Base-by-base conservation (phyloP, 2,797 vertebrate genomes). In the Mormyrus proboscirostris region DNA sequence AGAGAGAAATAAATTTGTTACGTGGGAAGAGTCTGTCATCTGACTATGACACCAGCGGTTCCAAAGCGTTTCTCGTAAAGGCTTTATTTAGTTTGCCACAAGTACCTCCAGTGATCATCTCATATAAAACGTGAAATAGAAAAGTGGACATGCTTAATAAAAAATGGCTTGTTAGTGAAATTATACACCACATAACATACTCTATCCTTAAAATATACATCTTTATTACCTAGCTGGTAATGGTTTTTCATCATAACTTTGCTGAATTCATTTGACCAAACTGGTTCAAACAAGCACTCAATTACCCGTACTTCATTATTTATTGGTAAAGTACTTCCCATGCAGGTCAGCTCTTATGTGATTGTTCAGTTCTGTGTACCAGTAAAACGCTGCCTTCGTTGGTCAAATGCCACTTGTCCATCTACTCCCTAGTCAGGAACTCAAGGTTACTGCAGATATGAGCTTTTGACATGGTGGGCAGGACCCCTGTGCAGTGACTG, bases 1-100 rank as follows among this genome's bases (percentile, higher is more conserved):
- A 95, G 92, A 95, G 95, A 94, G 93, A 92, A 96, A 95, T 96
- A 96, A 95, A 95, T 91, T 94, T 94, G 92, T 95, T 87, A 86
- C 59, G 33, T 86, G 55, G 59, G 41, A 5, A 33, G 29, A 29
- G 22, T 38, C 84, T 38, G 50, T 47, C 22, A 22, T 88, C 14
- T 29, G 9, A 69, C 65, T 65, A 65, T 9, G 29, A 41, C 29
- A 86, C 14, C 14, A 51, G 22, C 22, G 5, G 8, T 50, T 19
- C 62, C 29, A n/a, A 89, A 69, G 50, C 62, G 33, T 87, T 87
- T 57, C 79, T 51, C 33, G 55, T 38, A 87, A 87, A 88, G 44
- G 53, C 47, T 90, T 90, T 90, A 88, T 90, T 90, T 49, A 84
- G 87, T 88, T 86, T 86, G 79, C 76, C 76, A 88, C 79, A 53